phyloP scores from a whole-genome alignment of 2,797 vertebrate species.

The Scolopax rusticola region DNA sequence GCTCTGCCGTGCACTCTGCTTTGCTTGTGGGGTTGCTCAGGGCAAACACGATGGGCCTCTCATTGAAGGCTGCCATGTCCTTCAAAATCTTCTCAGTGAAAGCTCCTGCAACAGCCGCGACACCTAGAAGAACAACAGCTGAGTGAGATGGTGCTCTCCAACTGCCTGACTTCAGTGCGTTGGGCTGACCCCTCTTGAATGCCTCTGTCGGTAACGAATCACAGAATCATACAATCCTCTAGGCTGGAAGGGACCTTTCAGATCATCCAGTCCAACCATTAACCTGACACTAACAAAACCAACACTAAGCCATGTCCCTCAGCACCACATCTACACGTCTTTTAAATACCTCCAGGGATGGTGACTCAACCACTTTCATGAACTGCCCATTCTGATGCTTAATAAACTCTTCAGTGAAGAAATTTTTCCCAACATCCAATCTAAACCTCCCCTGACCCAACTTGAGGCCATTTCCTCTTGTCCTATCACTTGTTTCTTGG shows the following conservation, averaged over 20 bases:
- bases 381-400: neutral
- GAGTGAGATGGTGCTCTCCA: neutral
- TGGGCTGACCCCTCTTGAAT: neutral
- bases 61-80: slow-evolving; percentile 93
- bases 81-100: slow-evolving; percentile 94
- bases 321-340: neutral
- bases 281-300: too few species aligned
- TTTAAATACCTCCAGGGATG: neutral
- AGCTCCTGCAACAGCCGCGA: slow-evolving; percentile 92
- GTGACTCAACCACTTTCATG: neutral
- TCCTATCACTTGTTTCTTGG: too few species aligned
- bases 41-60: slow-evolving; percentile 95
- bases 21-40: slow-evolving; percentile 99
- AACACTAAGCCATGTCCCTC: too few species aligned
- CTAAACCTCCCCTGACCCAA: too few species aligned
- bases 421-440: too few species aligned
- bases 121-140: slow-evolving; percentile 81
- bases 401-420: neutral
- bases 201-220: fast-evolving
- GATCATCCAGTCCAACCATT: too few species aligned
- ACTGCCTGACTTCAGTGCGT: fast-evolving
- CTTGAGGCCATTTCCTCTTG: too few species aligned
- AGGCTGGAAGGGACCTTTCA: too few species aligned
- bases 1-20: slow-evolving; percentile 96
- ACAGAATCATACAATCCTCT: neutral